Evolutionary conservation across 2,797 vertebrate genomes (phyloP).

Genomic region (Masticophis lateralis): DNA sequence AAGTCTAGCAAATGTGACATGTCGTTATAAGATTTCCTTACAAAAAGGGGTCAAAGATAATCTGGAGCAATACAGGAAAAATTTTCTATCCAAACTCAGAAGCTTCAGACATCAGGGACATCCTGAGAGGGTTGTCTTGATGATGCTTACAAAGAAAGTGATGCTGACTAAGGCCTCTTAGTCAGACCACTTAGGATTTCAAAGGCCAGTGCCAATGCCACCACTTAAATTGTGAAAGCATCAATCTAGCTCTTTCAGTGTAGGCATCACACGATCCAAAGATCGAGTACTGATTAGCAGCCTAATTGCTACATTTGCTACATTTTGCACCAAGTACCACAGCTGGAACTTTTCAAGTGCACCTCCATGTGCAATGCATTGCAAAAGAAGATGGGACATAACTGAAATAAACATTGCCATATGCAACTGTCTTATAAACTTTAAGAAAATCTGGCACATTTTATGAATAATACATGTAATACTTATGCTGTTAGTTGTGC

Average conservation of each 20-base stretch:
- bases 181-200: background rate
- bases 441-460: slow-evolving; percentile 44
- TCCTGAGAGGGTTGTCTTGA: background rate
- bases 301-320: background rate
- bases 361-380: background rate
- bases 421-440: slow-evolving; percentile 43
- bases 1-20: background rate
- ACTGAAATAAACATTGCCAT: background rate
- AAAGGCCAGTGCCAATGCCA: background rate
- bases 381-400: background rate
- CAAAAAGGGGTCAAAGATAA: background rate
- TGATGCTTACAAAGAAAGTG: background rate
- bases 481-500: slow-evolving; percentile 66
- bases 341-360: background rate
- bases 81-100: background rate
- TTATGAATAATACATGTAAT: slow-evolving; percentile 19
- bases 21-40: background rate
- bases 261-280: background rate
- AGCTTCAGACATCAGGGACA: background rate
- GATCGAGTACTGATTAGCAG: background rate
- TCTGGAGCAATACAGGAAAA: background rate
- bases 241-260: background rate
- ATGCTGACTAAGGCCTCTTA: background rate
- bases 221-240: background rate
- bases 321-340: background rate